phyloP scores from a whole-genome alignment of 1,140 invertebrate genomes.

The Drosophila bocki region DNA sequence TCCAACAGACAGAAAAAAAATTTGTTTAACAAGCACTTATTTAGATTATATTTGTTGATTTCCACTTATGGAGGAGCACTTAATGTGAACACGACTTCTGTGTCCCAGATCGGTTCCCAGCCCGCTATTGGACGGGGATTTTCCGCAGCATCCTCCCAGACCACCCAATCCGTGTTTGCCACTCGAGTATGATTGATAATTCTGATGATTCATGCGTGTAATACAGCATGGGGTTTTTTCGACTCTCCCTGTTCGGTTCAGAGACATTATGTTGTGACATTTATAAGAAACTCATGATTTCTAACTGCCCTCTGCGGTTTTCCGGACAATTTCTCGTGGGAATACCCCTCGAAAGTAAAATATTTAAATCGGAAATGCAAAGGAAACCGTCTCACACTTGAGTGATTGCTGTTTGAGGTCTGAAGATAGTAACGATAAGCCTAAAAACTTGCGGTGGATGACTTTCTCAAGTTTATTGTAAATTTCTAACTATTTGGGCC shows the following conservation, averaged over 20 bases:
- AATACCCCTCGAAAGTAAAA: background rate
- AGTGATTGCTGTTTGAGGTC: background rate
- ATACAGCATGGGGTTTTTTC: slow-evolving; percentile 55
- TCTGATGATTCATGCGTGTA: slow-evolving; percentile 79
- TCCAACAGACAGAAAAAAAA: slow-evolving; percentile 32
- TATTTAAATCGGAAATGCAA: background rate
- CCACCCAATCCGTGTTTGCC: slow-evolving; percentile 56
- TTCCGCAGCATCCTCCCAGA: background rate
- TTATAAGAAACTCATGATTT: slow-evolving; percentile 43
- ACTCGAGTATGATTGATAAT: slow-evolving; percentile 81
- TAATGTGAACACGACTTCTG: slow-evolving; percentile 55
- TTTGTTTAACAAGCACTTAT: slow-evolving; percentile 82
- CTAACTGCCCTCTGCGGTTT: slow-evolving; percentile 6
- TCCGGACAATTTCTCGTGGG: slow-evolving; percentile 5
- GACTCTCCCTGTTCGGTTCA: slow-evolving; percentile 25
- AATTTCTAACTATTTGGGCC: slow-evolving; percentile 7
- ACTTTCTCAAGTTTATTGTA: slow-evolving; percentile 11
- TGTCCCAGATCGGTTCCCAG: slow-evolving; percentile 23
- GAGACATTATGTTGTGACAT: slow-evolving; percentile 40
- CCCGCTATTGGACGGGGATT: slow-evolving; percentile 24
- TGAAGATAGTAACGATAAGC: background rate
- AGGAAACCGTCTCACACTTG: background rate
- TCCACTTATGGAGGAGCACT: slow-evolving; percentile 77
- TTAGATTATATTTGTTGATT: slow-evolving; percentile 83
- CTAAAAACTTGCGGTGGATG: background rate